Base-by-base conservation (phyloP, 2,888 invertebrate genomes). In the Drosophila cracens region DNA sequence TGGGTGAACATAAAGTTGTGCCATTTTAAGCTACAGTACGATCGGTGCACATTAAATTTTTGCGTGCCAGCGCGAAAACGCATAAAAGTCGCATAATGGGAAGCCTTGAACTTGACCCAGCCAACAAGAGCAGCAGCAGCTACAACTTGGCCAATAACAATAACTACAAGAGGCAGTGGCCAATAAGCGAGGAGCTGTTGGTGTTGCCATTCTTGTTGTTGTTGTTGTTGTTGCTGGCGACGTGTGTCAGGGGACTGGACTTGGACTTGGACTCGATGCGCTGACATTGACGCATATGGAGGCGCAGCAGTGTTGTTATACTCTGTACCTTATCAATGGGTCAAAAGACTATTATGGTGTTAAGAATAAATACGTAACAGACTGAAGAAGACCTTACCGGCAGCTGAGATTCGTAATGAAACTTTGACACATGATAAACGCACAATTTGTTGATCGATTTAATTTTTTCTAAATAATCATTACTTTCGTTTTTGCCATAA, bases 91-190 rank as follows among this genome's bases (percentile, higher is more conserved):
- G 74, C 76, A 74, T 84, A 89, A 79, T 82, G 87, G 76, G 85
- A 87, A 87, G 87, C 87, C 87, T 87, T 87, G 87, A 87, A 87
- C 87, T 87, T 87, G 87, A 87, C 87, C 87, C 81, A 78, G 76
- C 74, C 77, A 79, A 65, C 78, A 68, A 65, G 74, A 69, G 59
- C 82, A 61, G 63, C 74, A 56, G 52, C 70, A 51, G 34, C 68
- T 56, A 33, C 74, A 57, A 34, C 60, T 61, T 69, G 56, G 76
- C 76, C 83, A 85, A 85, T 85, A 87, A 87, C 84, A 85, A 87
- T 85, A 87, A 84, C 81, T 69, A 64, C 73, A 75, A 83, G 59
- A 70, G 68, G 54, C 73, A 63, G 75, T 63, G 68, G 63, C 81
- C 70, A 80, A 72, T 79, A 80, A 78, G 79, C 71, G 79, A 61